A percentile compares a stretch with the other conserved stretches of the same genome.
phyloP scores from a whole-genome alignment of 2,113 vertebrate species.

The Struthidea cinerea region DNA sequence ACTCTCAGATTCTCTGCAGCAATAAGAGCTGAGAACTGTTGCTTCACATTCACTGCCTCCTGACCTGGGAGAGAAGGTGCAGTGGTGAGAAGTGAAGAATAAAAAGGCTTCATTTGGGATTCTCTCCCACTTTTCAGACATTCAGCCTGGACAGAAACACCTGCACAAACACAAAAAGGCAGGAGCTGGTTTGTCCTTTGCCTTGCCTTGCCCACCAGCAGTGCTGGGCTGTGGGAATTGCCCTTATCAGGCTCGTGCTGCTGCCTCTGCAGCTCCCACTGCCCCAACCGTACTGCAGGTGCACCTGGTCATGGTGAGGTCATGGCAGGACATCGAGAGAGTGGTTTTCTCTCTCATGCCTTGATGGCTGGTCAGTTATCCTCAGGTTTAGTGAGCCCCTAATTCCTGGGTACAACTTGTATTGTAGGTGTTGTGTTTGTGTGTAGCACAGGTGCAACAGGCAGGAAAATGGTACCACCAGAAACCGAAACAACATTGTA shows the following conservation, averaged over 20 bases:
- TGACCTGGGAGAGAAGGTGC: not conserved
- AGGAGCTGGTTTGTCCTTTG: not conserved
- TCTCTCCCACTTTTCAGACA: not conserved
- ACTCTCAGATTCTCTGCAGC: not conserved
- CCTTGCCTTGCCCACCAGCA: not conserved
- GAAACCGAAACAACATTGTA: not conserved
- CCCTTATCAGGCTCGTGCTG: not conserved
- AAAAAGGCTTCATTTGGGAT: not conserved
- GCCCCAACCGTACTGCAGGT: not conserved
- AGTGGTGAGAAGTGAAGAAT: not conserved
- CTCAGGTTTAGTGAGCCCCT: not conserved
- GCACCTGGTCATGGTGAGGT: not conserved
- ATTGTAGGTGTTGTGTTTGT: not conserved
- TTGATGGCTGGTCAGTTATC: not conserved
- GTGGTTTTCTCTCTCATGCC: not conserved
- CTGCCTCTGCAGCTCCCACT: not conserved
- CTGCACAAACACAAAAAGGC: not conserved
- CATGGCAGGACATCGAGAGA: not conserved
- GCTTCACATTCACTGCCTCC: not conserved
- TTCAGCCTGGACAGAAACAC: not conserved
- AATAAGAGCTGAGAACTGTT: not conserved
- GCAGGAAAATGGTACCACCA: not conserved
- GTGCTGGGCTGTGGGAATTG: not conserved
- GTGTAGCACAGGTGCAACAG: not conserved
- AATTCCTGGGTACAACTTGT: not conserved